A percentile compares a stretch with the other conserved stretches of the same genome.
Evolutionary conservation across 2,888 invertebrate species (phyloP).

Genomic region (Himalopsyche tibetana): DNA sequence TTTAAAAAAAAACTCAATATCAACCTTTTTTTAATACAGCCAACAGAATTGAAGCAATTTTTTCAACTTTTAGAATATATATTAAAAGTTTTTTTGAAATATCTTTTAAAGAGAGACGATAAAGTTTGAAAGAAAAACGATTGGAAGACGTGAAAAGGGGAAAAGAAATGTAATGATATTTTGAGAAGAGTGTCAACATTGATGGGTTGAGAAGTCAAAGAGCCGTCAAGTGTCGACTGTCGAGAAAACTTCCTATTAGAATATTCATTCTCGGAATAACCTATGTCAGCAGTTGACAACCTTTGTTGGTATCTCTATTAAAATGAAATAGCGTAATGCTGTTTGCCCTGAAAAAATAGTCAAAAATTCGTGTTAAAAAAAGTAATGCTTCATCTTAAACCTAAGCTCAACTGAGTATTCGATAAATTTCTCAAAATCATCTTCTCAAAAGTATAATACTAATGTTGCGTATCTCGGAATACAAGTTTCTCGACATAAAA

Average conservation of each 20-base stretch:
- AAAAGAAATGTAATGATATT: slow-evolving; percentile 26
- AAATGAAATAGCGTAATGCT: no score
- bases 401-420: no score
- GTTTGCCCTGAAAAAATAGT: no score
- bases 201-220: slow-evolving; percentile 19
- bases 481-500: no score
- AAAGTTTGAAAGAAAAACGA: slow-evolving; percentile 26
- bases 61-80: not conserved
- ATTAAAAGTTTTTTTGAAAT: not conserved
- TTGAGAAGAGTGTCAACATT: slow-evolving; percentile 24
- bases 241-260: slow-evolving; percentile 31
- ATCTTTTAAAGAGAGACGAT: not conserved
- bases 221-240: slow-evolving; percentile 17
- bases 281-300: not conserved
- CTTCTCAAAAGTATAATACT: no score
- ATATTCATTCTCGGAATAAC: slow-evolving; percentile 10
- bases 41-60: not conserved
- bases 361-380: no score
- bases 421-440: no score
- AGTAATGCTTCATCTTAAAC: no score
- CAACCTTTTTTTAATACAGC: not conserved
- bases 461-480: no score
- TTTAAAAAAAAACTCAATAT: no score
- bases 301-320: not conserved
- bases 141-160: not conserved